phyloP scores from a whole-genome alignment of 2,888 invertebrate genomes.

The Anoncus sp. region DNA sequence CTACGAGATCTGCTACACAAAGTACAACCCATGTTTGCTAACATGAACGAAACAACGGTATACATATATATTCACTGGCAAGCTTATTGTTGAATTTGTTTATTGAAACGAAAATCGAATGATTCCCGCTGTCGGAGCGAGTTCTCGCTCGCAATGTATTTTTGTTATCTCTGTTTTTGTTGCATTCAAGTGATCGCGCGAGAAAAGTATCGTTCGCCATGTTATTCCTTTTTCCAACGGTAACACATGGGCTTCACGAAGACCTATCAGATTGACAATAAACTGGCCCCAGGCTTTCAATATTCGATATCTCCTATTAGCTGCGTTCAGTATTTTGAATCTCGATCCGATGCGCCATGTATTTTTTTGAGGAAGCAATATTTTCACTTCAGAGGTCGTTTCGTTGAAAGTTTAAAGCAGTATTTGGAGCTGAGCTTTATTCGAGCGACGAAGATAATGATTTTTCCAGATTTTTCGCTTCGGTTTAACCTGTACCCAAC shows the following conservation, averaged over 20 bases:
- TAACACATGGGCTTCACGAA: too few relatives aligned
- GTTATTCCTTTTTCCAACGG: too few relatives aligned
- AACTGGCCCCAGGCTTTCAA: too few relatives aligned
- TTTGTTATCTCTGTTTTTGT: background rate
- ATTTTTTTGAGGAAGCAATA: too few relatives aligned
- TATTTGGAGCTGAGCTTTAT: background rate
- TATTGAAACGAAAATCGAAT: constrained; percentile 11
- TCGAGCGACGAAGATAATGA: background rate
- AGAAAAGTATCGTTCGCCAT: too few relatives aligned
- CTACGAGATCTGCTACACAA: constrained; percentile 18
- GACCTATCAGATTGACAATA: too few relatives aligned
- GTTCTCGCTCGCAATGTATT: background rate
- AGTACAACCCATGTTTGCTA: constrained; percentile 19
- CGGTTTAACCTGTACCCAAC: background rate
- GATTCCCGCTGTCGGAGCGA: background rate
- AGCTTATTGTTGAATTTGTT: constrained; percentile 17
- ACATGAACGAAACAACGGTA: constrained; percentile 12
- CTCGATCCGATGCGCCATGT: too few relatives aligned
- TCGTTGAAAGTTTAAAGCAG: background rate
- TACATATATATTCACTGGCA: background rate
- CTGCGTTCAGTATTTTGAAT: too few relatives aligned
- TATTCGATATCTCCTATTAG: background rate
- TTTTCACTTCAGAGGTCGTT: too few relatives aligned
- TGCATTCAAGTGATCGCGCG: background rate
- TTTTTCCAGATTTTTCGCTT: background rate